Conservation (phyloP, 2,888 invertebrate species). For the Spodoptera exigua region DNA sequence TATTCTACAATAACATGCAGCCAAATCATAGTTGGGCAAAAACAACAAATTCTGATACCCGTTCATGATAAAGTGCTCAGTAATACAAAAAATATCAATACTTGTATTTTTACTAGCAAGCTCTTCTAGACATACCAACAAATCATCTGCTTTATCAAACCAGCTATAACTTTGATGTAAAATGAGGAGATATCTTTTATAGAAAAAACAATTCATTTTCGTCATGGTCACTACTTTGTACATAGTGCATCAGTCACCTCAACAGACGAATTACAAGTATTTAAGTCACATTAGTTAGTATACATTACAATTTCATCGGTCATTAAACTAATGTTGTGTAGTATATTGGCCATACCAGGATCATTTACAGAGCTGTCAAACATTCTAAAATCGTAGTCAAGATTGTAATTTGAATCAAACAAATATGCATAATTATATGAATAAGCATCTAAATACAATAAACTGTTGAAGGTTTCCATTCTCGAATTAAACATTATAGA, state of each 20-base stretch:
- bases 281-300: background rate
- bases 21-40: background rate
- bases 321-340: background rate
- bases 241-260: no score
- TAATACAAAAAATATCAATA: conserved; percentile 1
- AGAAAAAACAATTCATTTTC: background rate
- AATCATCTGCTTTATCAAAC: no score
- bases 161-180: background rate
- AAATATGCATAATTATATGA: conserved; percentile 1
- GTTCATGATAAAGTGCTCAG: conserved; percentile 4
- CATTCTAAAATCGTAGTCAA: background rate
- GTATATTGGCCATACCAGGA: background rate
- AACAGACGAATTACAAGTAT: background rate
- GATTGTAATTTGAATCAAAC: conserved; percentile 2
- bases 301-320: background rate
- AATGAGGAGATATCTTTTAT: background rate
- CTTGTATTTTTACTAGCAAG: conserved; percentile 2
- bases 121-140: conserved; percentile 1
- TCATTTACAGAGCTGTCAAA: background rate
- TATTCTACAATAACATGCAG: conserved; percentile 1
- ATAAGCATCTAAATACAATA: background rate
- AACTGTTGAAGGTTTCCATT: background rate
- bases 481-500: background rate
- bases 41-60: conserved; percentile 3
- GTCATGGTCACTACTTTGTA: no score